Conservation (phyloP, 2,888 invertebrate species). For the Stictocephala bisonia region DNA sequence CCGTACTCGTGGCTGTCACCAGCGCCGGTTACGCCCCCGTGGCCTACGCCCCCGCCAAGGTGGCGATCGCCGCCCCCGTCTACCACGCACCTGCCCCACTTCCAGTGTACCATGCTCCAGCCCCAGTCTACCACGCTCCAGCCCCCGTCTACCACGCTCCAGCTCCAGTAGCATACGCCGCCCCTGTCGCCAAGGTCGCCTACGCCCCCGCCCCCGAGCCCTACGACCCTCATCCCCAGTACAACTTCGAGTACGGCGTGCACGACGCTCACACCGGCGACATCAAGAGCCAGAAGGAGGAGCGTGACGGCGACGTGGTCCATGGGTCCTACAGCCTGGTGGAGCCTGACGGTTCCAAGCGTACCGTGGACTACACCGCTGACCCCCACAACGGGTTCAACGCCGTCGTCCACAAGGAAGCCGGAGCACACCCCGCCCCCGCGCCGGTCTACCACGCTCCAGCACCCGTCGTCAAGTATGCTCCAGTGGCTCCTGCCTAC, state of each 20-base stretch:
- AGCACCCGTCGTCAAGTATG: slow-evolving; percentile 21
- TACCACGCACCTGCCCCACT: slow-evolving; percentile 57
- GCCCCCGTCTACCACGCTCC: slow-evolving; percentile 60
- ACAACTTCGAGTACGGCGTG: slow-evolving; percentile 80
- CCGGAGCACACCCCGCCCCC: slow-evolving; percentile 37
- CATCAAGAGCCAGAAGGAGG: slow-evolving; percentile 78
- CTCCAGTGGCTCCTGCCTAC: slow-evolving; percentile 44
- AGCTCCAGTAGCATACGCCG: slow-evolving; percentile 55
- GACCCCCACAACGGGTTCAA: slow-evolving; percentile 80
- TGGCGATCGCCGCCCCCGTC: slow-evolving; percentile 64
- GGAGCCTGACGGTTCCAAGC: slow-evolving; percentile 78
- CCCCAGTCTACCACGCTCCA: slow-evolving; percentile 65
- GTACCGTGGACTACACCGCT: slow-evolving; percentile 79
- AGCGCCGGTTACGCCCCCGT: slow-evolving; percentile 60
- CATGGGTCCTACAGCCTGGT: slow-evolving; percentile 78
- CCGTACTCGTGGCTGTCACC: slow-evolving; percentile 59
- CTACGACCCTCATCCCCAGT: slow-evolving; percentile 74
- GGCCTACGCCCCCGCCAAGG: slow-evolving; percentile 60
- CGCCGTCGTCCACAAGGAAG: slow-evolving; percentile 64
- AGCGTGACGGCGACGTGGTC: slow-evolving; percentile 78
- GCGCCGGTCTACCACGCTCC: no score
- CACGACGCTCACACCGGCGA: slow-evolving; percentile 79
- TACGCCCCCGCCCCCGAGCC: slow-evolving; percentile 57
- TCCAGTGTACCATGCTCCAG: slow-evolving; percentile 50
- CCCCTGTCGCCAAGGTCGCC: no score